Evolutionary conservation across 2,888 invertebrate genomes (phyloP), one percentile per base, ranked within the genome.

Genomic region (Coronaproctus castanopsis): DNA sequence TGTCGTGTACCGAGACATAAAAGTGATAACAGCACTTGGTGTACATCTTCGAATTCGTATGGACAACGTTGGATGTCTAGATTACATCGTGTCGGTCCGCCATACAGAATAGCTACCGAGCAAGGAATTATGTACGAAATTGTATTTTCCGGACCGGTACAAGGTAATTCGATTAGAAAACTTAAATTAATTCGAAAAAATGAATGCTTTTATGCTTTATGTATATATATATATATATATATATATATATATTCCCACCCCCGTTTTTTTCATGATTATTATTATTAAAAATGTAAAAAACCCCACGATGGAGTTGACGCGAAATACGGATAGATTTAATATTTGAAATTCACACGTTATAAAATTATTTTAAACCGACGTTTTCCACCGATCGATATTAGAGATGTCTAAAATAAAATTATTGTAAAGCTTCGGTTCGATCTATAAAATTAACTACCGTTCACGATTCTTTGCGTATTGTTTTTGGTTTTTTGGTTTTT

Each of bases 91-190:
- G 82, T 84, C 1, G 83, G 82, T 0, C 88, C 89, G 0, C 83
- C 85, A 22, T 85, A 85, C 70, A 78, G 82, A 58, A 73, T 90
- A 55, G 78, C 78, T 63, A 80, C 80, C 63, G 85, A 85, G 70
- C 77, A 80, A 18, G 91, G 92, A 68, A 89, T 96, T 65, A 92
- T 89, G 90, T 79, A 83, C 58, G 95, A 96, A 70, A 90, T 96
- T 57, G 77, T 82, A 73, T 80, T 80, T 54, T 89, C 89, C 52
- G 96, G 96, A 54, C 95, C 95, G 1, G 90, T 95, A 1, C 93
- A 93, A 79, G 87, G 85, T 84, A 71, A n/a, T n/a, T n/a, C n/a
- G n/a, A n/a, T n/a, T n/a, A n/a, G n/a, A n/a, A n/a, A n/a, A n/a
- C n/a, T n/a, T n/a, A n/a, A n/a, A n/a, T n/a, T n/a, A n/a, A n/a